Evolutionary conservation across 2,113 vertebrate species (phyloP).

Genomic region (Baryphthengus martii): DNA sequence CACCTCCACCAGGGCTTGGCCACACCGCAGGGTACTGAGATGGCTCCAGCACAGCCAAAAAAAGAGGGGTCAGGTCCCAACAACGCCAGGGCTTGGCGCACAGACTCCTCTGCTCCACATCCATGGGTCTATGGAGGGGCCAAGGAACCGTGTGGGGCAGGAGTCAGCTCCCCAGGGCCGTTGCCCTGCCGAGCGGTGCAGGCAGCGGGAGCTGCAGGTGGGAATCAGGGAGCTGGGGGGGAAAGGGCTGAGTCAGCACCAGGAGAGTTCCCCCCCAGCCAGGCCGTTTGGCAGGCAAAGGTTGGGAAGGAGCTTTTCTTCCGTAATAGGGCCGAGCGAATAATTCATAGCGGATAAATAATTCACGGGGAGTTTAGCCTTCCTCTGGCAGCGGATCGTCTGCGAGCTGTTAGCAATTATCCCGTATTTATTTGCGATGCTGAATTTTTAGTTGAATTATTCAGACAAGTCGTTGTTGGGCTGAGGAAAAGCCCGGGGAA

Average conservation of each 20-base stretch:
- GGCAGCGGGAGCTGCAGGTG: not conserved
- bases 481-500: not conserved
- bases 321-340: not conserved
- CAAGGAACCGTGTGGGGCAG: rapidly evolving
- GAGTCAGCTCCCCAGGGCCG: not conserved
- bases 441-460: not conserved
- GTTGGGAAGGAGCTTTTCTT: constrained; percentile 24
- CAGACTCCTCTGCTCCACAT: not conserved
- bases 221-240: not conserved
- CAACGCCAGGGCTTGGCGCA: not conserved
- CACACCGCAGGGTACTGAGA: rapidly evolving
- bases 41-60: rapidly evolving
- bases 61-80: not conserved
- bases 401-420: constrained; percentile 6
- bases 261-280: not conserved
- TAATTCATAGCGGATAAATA: constrained; percentile 26
- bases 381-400: not conserved
- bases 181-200: not conserved
- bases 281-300: not conserved
- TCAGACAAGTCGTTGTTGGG: not conserved
- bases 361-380: not conserved
- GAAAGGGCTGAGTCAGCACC: constrained; percentile 24
- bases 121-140: rapidly evolving
- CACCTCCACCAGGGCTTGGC: not conserved
- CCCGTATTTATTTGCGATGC: not conserved